These are phyloP conservation scores for Cryptocephalus moraei DNA, from an alignment of 2,888 invertebrate species.

Conservation along the genomic window DNA sequence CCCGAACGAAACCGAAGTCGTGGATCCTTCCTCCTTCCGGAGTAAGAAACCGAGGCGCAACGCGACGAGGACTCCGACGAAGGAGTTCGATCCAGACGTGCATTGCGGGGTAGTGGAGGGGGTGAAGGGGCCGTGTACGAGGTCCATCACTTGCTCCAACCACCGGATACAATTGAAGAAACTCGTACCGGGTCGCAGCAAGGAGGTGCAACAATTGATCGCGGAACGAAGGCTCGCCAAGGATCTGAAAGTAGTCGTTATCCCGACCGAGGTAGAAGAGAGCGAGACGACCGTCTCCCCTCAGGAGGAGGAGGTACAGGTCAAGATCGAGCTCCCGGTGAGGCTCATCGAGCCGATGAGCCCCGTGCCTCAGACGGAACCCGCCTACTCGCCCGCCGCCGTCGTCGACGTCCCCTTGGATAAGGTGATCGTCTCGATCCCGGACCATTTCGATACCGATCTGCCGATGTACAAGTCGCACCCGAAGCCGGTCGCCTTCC, in stretches of 20 bases:
- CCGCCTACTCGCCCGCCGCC: too few species aligned
- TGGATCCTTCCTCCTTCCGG: background rate
- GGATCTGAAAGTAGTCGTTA: background rate
- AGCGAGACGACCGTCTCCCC: too few species aligned
- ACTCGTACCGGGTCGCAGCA: conserved; percentile 28
- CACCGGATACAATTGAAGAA: conserved; percentile 28
- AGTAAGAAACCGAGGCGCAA: background rate
- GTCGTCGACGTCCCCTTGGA: conserved; percentile 20
- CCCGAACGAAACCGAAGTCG: background rate
- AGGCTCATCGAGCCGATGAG: too few species aligned
- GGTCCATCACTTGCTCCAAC: conserved; percentile 56
- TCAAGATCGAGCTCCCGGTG: too few species aligned
- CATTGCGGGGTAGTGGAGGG: conserved; percentile 70
- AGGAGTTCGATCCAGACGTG: conserved; percentile 69
- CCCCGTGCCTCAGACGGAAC: too few species aligned
- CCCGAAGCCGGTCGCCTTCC: conserved; percentile 49
- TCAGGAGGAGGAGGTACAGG: too few species aligned
- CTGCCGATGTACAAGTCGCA: conserved; percentile 41
- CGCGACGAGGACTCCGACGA: background rate
- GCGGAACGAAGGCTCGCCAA: conserved; percentile 16
- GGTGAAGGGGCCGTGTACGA: conserved; percentile 65
- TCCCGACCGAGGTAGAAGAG: too few species aligned
- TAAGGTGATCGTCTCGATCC: conserved; percentile 28
- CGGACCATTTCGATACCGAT: conserved; percentile 21
- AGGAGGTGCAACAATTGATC: conserved; percentile 27